Percentiles rank a stretch among this genome's conserved stretches.
Evolutionary conservation across 2,888 invertebrate genomes (phyloP).

Genomic region (Gnatocerus cornutus): DNA sequence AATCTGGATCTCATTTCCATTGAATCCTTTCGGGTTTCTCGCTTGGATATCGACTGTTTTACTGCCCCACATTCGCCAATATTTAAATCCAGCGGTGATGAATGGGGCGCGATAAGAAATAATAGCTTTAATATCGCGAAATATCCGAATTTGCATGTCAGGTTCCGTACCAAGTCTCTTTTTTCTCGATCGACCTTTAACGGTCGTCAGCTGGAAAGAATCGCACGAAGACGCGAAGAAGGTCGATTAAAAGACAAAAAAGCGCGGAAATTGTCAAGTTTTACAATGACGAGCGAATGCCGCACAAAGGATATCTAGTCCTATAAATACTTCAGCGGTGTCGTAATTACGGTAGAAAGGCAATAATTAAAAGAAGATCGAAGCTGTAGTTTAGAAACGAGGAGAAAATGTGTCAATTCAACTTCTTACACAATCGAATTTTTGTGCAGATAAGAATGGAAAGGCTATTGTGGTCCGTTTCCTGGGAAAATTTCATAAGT

Average conservation of each 20-base stretch:
- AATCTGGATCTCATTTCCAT: conserved; percentile 2
- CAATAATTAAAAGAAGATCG: neutral
- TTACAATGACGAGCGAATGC: conserved; percentile 22
- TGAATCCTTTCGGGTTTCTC: conserved; percentile 4
- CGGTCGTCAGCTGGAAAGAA: too few relatives aligned
- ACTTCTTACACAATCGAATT: neutral
- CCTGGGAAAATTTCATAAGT: neutral
- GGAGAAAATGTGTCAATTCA: neutral
- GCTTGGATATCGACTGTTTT: conserved; percentile 3
- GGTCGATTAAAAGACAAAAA: conserved; percentile 8
- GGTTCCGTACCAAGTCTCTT: too few relatives aligned
- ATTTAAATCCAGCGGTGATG: conserved; percentile 8
- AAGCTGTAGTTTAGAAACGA: neutral
- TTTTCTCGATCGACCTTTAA: too few relatives aligned
- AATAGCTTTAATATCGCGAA: conserved; percentile 15
- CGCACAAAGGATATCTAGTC: conserved; percentile 19
- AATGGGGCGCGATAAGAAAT: neutral
- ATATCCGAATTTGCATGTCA: conserved; percentile 15
- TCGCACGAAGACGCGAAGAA: neutral
- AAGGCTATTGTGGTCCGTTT: conserved; percentile 4
- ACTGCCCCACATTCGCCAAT: conserved; percentile 24
- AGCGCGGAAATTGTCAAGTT: conserved; percentile 21
- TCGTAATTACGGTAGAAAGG: conserved; percentile 6
- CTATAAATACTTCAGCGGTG: conserved; percentile 20
- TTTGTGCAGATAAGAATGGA: neutral